These are phyloP conservation scores for Neopelma chrysocephalum DNA, from an alignment of 2,797 vertebrate species.

Conservation along the genomic window DNA sequence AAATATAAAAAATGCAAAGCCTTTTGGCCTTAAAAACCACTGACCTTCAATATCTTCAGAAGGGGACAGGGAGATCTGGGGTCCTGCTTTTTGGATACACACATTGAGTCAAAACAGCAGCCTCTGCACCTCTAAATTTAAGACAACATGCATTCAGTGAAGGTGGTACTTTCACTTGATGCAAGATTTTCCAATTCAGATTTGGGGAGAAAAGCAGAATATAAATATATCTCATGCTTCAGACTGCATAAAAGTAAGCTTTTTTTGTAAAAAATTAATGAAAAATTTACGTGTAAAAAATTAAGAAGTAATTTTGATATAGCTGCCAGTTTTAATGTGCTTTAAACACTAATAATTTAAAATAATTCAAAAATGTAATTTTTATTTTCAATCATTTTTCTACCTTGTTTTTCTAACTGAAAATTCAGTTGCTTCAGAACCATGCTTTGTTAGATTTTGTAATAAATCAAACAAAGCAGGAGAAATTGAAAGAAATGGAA, in stretches of 20 bases:
- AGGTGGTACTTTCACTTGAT: background rate
- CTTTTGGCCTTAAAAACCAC: background rate
- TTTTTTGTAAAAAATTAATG: background rate
- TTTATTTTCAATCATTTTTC: background rate
- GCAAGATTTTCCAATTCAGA: background rate
- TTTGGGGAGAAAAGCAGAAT: background rate
- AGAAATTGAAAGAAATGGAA: background rate
- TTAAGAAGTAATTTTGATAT: background rate
- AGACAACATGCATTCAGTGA: background rate
- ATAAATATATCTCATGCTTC: background rate
- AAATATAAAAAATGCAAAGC: no score
- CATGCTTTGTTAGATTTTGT: background rate
- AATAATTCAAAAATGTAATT: fast-evolving
- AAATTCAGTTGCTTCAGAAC: background rate
- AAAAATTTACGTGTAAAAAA: background rate
- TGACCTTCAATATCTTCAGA: background rate
- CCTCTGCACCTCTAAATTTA: background rate
- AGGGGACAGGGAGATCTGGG: background rate
- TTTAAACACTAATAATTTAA: background rate
- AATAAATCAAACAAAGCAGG: background rate
- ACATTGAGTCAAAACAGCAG: background rate
- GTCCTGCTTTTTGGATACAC: background rate
- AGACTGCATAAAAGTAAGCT: background rate
- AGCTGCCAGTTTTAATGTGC: background rate
- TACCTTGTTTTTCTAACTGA: background rate